Base-by-base conservation (phyloP, 2,888 invertebrate species). In the Paralinhomoeus sp. region DNA sequence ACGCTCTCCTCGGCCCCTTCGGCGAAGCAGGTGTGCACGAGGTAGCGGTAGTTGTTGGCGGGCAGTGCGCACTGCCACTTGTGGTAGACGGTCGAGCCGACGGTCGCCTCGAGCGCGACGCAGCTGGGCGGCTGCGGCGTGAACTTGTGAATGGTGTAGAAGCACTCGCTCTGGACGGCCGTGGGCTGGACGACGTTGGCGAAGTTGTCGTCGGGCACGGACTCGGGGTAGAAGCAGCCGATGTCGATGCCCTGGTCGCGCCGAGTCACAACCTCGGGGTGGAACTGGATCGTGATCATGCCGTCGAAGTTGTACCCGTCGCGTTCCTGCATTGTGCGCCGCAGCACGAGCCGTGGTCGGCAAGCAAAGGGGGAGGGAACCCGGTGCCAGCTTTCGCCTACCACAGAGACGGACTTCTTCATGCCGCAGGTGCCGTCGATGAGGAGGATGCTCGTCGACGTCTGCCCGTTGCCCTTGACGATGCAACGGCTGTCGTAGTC, bases 11-110 rank as follows among this genome's bases (percentile, higher is more conserved):
- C 44, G 38, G 56, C 57, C 5, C 55, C 54, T 34, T 51, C 45
- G 9, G 51, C 58, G 42, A 47, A 50, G 43, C 58, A 58, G 42
- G 56, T 55, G 45, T 58, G 58, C 1, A 58, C 56, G 37, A 58
- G 46, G 40, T 53, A 57, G n/a, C 51, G 49, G 47, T 54, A 55
- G 41, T 57, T 54, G 31, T 51, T 46, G n/a, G 54, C 56, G 5
- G 27, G 27, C 27, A 27, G 7, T 5, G 57, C 55, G 47, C 58
- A 58, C 36, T 51, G 49, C 58, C 58, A 59, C 44, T 54, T 54
- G 47, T 59, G 59, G 47, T 51, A 57, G 41, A 59, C 45, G 40
- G 51, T 56, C 44, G 57, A 57, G 24, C 59, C 59, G 36, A 59
- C 56, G 42, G 53, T 53, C 7, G 57, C 58, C 40, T 59, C 58